These are phyloP conservation scores for Sebastes paucispinis DNA, from an alignment of 2,797 vertebrate genomes.

Conservation along the genomic window DNA sequence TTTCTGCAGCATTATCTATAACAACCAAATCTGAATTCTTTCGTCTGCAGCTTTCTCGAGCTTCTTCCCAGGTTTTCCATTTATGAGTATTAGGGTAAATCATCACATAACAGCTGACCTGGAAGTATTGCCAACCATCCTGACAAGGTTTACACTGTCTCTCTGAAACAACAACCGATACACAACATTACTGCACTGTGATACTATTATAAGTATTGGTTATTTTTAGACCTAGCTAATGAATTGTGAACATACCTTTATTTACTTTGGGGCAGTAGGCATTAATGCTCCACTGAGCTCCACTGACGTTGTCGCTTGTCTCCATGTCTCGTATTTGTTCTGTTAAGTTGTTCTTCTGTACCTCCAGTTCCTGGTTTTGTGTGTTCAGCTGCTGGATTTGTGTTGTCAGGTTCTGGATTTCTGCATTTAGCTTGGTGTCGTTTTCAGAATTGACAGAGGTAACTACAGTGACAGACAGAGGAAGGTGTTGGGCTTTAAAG, in stretches of 20 bases:
- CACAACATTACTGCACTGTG: neutral
- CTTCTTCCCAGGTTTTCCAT: conserved; percentile 44
- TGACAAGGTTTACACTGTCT: conserved; percentile 51
- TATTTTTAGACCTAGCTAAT: neutral
- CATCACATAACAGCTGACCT: conserved; percentile 46
- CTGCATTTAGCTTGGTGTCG: rapidly evolving
- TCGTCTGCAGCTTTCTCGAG: conserved; percentile 20
- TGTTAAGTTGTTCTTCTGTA: neutral
- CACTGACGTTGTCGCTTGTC: neutral
- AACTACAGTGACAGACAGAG: neutral
- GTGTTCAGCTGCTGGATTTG: neutral
- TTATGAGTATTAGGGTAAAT: rapidly evolving
- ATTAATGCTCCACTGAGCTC: conserved; percentile 32
- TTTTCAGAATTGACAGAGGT: neutral
- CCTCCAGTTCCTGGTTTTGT: neutral
- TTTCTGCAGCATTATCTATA: conserved; percentile 16
- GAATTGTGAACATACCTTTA: conserved; percentile 2
- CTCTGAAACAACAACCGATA: conserved; percentile 22
- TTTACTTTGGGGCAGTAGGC: conserved; percentile 33
- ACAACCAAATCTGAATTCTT: conserved; percentile 42
- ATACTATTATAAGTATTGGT: neutral
- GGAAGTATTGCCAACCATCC: rapidly evolving
- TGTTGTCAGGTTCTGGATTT: neutral
- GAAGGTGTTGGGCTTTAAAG: no score
- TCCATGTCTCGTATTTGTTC: neutral